Conservation (phyloP, 2,113 vertebrate species). For the Melanerpes aurifrons region DNA sequence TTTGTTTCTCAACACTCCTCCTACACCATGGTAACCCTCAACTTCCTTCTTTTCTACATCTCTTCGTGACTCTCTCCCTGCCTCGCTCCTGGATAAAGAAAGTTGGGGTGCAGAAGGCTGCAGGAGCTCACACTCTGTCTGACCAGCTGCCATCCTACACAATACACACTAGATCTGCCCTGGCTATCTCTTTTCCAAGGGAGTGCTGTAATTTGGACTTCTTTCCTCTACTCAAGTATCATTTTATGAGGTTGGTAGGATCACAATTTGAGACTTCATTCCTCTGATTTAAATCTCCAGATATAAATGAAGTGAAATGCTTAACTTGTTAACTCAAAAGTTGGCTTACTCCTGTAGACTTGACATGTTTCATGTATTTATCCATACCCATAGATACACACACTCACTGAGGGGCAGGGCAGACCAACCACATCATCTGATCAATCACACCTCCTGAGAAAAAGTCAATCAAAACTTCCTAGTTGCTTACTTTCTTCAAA, state of each 20-base stretch:
- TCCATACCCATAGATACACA: not conserved
- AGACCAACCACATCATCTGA: not conserved
- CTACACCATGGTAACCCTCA: not conserved
- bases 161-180: not conserved
- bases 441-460: not conserved
- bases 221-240: not conserved
- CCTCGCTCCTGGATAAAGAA: not conserved
- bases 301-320: not conserved
- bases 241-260: not conserved
- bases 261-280: not conserved
- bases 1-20: not conserved
- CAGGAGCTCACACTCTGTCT: not conserved
- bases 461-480: not conserved
- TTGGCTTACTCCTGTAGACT: not conserved
- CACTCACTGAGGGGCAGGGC: not conserved
- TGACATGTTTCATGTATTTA: not conserved
- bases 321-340: not conserved
- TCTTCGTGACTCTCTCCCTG: not conserved
- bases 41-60: not conserved
- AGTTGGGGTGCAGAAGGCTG: not conserved
- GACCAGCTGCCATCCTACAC: not conserved
- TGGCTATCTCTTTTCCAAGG: not conserved
- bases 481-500: not conserved
- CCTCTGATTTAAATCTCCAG: not conserved
- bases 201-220: not conserved